Percentiles rank a stretch among this genome's conserved stretches.
phyloP scores from a whole-genome alignment of 1,140 invertebrate genomes.

The Aphidius gifuensis region DNA sequence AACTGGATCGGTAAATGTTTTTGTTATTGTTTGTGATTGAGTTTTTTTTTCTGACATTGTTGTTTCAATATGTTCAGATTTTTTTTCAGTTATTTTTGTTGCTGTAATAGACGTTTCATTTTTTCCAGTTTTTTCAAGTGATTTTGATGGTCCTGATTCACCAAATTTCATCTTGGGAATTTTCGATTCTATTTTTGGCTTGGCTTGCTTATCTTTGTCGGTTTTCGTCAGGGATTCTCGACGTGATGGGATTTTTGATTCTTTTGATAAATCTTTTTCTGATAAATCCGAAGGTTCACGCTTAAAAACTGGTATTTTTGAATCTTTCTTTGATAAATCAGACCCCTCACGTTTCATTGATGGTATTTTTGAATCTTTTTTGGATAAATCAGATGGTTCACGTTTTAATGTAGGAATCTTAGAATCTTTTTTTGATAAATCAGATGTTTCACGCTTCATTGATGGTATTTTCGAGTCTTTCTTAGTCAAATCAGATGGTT shows the following conservation, averaged over 20 bases:
- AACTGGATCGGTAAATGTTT: constrained; percentile 32
- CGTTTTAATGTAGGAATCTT: neutral
- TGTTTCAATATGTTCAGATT: constrained; percentile 35
- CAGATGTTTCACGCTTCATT: too few species aligned
- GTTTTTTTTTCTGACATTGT: constrained; percentile 35
- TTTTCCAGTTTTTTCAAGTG: neutral
- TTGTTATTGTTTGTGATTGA: constrained; percentile 34
- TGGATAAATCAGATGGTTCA: neutral
- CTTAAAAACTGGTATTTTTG: neutral
- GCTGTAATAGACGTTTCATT: constrained; percentile 36
- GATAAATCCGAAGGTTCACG: too few species aligned
- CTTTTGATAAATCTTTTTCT: neutral
- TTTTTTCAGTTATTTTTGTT: constrained; percentile 38
- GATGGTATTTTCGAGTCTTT: neutral
- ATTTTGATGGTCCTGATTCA: too few species aligned
- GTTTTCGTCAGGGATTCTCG: constrained; percentile 12
- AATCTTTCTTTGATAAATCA: too few species aligned
- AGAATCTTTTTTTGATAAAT: too few species aligned
- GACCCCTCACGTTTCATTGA: neutral
- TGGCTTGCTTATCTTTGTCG: constrained; percentile 11
- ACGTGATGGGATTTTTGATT: neutral
- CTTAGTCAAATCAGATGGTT: too few species aligned
- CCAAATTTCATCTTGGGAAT: constrained; percentile 32
- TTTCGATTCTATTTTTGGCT: constrained; percentile 35
- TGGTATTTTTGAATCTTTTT: constrained; percentile 36